Base-by-base conservation (phyloP, 2,113 vertebrate species). In the Zingel zingel region DNA sequence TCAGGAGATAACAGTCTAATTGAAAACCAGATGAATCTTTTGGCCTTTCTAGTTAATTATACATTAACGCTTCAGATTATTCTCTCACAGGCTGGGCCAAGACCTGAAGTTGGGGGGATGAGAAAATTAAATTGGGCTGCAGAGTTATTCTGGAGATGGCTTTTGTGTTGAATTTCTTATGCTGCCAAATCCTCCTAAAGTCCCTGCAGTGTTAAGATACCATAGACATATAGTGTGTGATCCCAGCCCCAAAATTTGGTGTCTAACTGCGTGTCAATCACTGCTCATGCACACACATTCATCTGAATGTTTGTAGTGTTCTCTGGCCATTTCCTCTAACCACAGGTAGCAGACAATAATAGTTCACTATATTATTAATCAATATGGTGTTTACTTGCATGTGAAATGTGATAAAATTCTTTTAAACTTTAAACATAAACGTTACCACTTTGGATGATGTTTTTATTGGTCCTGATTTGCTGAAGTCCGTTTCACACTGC, bases 21-120 rank as follows among this genome's bases (percentile, higher is more conserved):
- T 90, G 86, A 89, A 87, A 89, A 81, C 71, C 82, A 84, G 84
- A 85, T 84, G 63, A 56, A 83, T 88, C 77, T 74, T 87, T 82
- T 91, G 86, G 88, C 91, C 89, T 89, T 88, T 83, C 62, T 27
- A 77, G 82, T 87, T 91, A 90, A 92, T 91, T 87, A 92, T 88
- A 90, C 80, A 74, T 83, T 73, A 80, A 61, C 2, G 33, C 63
- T 75, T 65, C 77, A 82, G 80, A 84, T 87, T 87, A 87, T 84
- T 77, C 69, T 78, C 80, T 74, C 66, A 65, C 33, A 79, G 63
- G 58, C 67, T 59, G 30, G 18, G 62, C 27, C 47, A 56, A 56
- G 56, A 74, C 25, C 64, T 72, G 48, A 68, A 78, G 9, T 71
- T 59, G 47, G 75, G 45, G 61, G 39, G 39, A 43, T 45, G 45